Base-by-base conservation (phyloP, 2,797 vertebrate genomes). In the Gobionotothen gibberifrons region DNA sequence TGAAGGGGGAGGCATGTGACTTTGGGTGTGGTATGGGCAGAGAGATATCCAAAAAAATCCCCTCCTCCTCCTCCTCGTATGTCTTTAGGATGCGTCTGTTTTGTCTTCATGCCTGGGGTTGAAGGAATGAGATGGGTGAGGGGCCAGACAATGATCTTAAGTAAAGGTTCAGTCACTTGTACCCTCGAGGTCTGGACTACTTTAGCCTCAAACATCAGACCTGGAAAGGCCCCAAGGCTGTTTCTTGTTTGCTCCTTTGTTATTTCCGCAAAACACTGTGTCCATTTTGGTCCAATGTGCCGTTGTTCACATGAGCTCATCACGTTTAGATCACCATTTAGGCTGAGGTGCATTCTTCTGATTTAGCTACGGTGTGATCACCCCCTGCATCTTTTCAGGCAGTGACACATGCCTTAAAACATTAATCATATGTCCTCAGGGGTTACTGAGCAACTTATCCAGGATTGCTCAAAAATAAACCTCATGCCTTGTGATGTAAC, bases 1-100 rank as follows among this genome's bases (percentile, higher is more conserved):
- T 54, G 3, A 72, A 40, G 73, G 55, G 55, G 68, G 49, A 69
- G 36, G 48, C 46, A 15, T 57, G 46, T 3, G 43, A 56, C n/a
- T 52, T 49, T 21, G 53, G 36, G 40, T 46, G 40, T 43, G 66
- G 52, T 43, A 17, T 36, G 11, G 53, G 1, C 3, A 3, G 32
- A 7, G 32, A 36, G 22, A 71, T 4, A 21, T 64, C 26, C 22
- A 11, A 26, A 56, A 56, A 59, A 46, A 21, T 2, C 4, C 22
- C 39, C 39, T 17, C 15, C 40, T 29, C 15, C 40, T 29, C 61
- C 39, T 5, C 40, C 46, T 11, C 14, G 14, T 56, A 26, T 9
- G 56, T 42, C 69, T 56, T 73, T 42, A 19, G 14, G 39, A n/a
- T 46, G 43, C 9, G 26, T 53, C 44, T 69, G 64, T 77, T 73